Evolutionary conservation across 2,113 vertebrate genomes (phyloP), one percentile per base, ranked within the genome.

Genomic region (Engystomops pustulosus): DNA sequence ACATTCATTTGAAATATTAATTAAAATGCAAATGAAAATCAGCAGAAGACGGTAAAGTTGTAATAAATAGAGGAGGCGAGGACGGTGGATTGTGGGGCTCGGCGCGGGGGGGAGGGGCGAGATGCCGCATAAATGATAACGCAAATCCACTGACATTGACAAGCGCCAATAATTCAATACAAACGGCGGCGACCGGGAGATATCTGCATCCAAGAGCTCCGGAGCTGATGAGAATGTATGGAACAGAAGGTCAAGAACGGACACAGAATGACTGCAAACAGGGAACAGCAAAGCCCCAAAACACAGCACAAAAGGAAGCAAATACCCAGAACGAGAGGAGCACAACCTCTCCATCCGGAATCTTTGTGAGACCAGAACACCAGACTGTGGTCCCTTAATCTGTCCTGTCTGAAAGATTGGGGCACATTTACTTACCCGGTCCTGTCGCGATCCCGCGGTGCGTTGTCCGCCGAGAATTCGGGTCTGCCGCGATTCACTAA

Each of bases 11-110:
- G 41, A 60, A 74, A 44, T 20, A 82, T 82, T 74, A 82, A 74
- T 74, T 82, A 74, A 74, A 81, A 82, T 82, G 51, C 69, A 74
- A 74, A 82, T 74, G 23, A 25, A 44, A 74, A 51, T n/a, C 32
- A 41, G 30, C 36, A 27, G 14, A 45, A 67, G 58, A 32, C 36
- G 8, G 23, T 45, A 82, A 45, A 30, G 34, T n/a, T 60, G 27
- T 72, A 82, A 82, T 58, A 10, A 30, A 71, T 53, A 55, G 14
- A 6, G 10, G 44, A 32, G 41, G 55, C 20, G 44, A n/a, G n/a
- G n/a, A 15, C 17, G 5, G 9, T 60, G 55, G n/a, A n/a, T 80
- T 11, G 25, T 25, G 38, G 55, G 53, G 17, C 51, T 23, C 51
- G 15, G 51, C 14, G 45, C 18, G 5, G 25, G 10, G 17, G 27